Conservation (phyloP, 2,797 vertebrate species). For the Menidia menidia region DNA sequence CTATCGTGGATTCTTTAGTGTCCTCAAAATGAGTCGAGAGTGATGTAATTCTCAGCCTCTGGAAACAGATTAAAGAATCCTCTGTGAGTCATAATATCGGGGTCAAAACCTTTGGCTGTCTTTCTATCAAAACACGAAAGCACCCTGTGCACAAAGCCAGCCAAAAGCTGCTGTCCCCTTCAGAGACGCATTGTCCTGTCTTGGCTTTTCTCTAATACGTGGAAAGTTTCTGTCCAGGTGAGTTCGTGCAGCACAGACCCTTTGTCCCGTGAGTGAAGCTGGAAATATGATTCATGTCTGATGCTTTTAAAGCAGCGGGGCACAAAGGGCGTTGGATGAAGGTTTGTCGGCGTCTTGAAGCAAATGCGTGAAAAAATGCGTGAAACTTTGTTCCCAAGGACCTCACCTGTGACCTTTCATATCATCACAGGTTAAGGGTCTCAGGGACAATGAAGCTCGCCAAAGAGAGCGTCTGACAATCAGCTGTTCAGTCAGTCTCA, state of each 20-base stretch:
- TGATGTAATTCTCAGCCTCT: constrained; percentile 10
- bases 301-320: not conserved
- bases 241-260: not conserved
- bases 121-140: constrained; percentile 64
- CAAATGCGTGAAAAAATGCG: constrained; percentile 39
- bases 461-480: not conserved
- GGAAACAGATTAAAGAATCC: constrained; percentile 29
- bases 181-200: constrained; percentile 27
- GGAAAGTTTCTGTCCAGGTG: constrained; percentile 20
- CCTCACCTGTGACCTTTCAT: constrained; percentile 95
- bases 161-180: constrained; percentile 75
- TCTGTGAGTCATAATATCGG: constrained; percentile 45
- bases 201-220: constrained; percentile 27
- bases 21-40: not conserved
- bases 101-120: constrained; percentile 69
- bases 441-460: constrained; percentile 91
- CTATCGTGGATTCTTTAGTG: not conserved
- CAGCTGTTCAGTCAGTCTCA: not conserved
- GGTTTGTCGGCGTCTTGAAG: constrained; percentile 25
- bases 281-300: not conserved
- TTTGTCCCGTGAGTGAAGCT: not conserved
- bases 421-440: constrained; percentile 98
- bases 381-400: constrained; percentile 92
- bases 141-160: constrained; percentile 70
- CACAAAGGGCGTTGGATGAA: not conserved